Conservation (phyloP, 1,140 invertebrate species). For the Batillaria attramentaria region DNA sequence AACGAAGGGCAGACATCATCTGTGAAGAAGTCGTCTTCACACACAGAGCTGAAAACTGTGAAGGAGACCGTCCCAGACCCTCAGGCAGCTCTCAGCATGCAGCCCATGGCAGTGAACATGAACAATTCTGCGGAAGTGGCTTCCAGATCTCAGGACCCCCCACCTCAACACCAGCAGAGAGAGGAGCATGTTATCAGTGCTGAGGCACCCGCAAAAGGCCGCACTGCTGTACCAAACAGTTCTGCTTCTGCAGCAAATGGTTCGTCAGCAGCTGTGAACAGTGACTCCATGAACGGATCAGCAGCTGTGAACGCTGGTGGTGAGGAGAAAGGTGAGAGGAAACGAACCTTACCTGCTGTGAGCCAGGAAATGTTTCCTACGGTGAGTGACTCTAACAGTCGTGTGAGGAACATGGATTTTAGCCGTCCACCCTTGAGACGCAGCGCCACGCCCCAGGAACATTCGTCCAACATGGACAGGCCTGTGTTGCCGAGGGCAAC, state of each 20-base stretch:
- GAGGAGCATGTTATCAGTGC: too few species aligned
- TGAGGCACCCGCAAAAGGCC: too few species aligned
- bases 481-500: constrained; percentile 4
- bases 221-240: too few species aligned
- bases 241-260: too few species aligned
- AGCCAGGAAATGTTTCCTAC: not conserved
- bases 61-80: not conserved
- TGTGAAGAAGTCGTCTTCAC: not conserved
- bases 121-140: not conserved
- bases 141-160: not conserved
- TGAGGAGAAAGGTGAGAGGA: too few species aligned
- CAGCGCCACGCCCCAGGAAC: constrained; percentile 1
- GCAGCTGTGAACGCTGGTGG: too few species aligned
- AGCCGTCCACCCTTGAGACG: not conserved
- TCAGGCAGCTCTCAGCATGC: not conserved
- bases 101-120: not conserved
- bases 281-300: too few species aligned
- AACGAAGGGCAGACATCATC: not conserved
- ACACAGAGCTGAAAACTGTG: not conserved
- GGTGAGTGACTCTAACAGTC: not conserved
- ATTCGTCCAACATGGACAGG: not conserved
- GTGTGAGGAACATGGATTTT: not conserved
- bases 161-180: too few species aligned
- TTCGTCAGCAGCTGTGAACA: too few species aligned
- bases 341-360: too few species aligned